Base-by-base conservation (phyloP, 2,888 invertebrate species). In the Pammene aurita region DNA sequence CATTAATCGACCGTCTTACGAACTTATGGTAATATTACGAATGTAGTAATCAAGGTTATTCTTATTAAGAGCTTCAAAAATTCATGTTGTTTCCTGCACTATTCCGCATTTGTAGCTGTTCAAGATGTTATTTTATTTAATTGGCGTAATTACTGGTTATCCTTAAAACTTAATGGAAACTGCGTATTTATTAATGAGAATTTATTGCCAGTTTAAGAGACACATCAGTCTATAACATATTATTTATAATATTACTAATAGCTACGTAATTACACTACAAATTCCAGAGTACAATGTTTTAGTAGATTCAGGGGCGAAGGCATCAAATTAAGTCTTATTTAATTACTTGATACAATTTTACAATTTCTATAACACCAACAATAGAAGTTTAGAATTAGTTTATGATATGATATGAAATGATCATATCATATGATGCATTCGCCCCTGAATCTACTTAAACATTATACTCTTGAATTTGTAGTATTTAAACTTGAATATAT, bases 151-250 rank as follows among this genome's bases (percentile, higher is more conserved):
- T 64, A 68, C 57, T 54, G 52, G 58, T 35, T 68, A 57, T 64
- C 63, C 66, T 68, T 64, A 46, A 61, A 58, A 35, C 11, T 68
- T 38, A 64, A 64, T 68, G 44, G 58, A 64, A 64, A 68, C 57
- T 26, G 57, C 42, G 42, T 58, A 26, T 52, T 68, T 52, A 52
- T 68, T 64, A 52, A 58, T 64, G 46, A 67, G 41, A 44, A 57
- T 67, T 55, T 18, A 67, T 62, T 41, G 62, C 41, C 56, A 34
- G 48, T 48, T 63, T 41, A 13, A 44, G 48, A 46, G 11, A 46
- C 58, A 41, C 11, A 14, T 14, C 26, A 16, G 50, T 52, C 4
- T 42, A 34, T 54, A 14, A 34, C 54, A 10, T 50, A 5, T 50
- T n/a, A 41, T 50, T 46, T 34, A 44, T 42, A 42, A 41, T 41